Base-by-base conservation (phyloP, 2,888 invertebrate species). In the Dione vanillae region DNA sequence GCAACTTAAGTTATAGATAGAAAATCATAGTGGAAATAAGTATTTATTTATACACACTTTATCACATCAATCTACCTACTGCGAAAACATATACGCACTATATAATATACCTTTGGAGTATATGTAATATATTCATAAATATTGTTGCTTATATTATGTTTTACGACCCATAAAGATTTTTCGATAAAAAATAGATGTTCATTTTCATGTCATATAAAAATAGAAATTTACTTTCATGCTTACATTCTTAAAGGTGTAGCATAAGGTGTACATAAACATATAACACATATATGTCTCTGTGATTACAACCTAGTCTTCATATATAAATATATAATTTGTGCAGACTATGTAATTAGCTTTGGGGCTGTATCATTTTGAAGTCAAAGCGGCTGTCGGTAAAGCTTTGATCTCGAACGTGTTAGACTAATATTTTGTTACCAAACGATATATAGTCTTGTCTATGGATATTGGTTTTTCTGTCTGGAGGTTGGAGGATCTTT, bases 391-490 rank as follows among this genome's bases (percentile, higher is more conserved):
- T 67, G 52, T 61, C 59, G 56, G 45, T 58, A 59, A 11, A 51
- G 64, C 72, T 73, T 73, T 73, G 67, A 73, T 70, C 72, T 64
- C 66, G 70, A 64, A 67, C 59, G 61, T 66, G 69, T 65, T 72
- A 66, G 51, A 52, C 58, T 45, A 61, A 64, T 27, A 69, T 59
- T 58, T 62, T 64, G 45, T 61, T 61, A 45, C 45, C 11, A 35
- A 61, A 61, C 27, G 20, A n/a, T 45, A 35, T 27, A 61, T 27
- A 27, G 35, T 45, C 12, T 45, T 61, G n/a, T 16, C 45, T 61
- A 45, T 27, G 27, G 11, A 35, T 45, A 11, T 61, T n/a, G 27
- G 43, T 61, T 43, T 41, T 45, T 20, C n/a, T 27, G 14, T 45
- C 16, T 56, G 56, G 37, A 16, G 16, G 11, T 37, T 56, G n/a